Evolutionary conservation across 1,140 invertebrate genomes (phyloP).

Genomic region (Meloidogyne hapla): DNA sequence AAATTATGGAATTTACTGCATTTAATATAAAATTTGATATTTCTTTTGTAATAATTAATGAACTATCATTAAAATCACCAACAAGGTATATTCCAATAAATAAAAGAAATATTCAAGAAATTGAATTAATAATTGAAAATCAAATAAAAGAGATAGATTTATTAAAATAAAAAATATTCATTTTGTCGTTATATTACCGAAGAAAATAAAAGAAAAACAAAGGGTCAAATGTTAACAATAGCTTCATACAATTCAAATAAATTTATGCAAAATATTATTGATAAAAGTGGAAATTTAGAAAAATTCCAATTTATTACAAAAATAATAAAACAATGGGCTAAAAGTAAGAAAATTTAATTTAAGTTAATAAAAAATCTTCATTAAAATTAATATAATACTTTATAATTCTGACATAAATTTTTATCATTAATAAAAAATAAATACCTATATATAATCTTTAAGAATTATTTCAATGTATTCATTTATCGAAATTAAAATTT

Average conservation of each 20-base stretch:
- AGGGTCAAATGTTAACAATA: not conserved
- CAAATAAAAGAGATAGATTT: not conserved
- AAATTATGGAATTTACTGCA: not conserved
- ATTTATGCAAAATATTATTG: not conserved
- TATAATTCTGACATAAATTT: too few species aligned
- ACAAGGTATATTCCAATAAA: not conserved
- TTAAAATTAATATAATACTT: too few species aligned
- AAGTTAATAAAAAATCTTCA: not conserved
- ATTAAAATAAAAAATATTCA: slow-evolving; percentile 3
- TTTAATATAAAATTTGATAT: not conserved
- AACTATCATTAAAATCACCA: not conserved
- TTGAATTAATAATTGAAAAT: not conserved
- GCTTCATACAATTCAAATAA: slow-evolving; percentile 6
- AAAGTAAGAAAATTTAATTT: not conserved
- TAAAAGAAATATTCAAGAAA: not conserved
- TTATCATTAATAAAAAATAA: too few species aligned
- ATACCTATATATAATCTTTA: too few species aligned
- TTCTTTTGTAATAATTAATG: slow-evolving; percentile 4
- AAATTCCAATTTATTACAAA: not conserved
- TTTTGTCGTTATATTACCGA: not conserved
- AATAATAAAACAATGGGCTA: slow-evolving; percentile 1
- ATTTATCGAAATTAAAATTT: not conserved
- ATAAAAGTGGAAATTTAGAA: not conserved
- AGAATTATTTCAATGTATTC: not conserved
- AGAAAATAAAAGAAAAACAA: slow-evolving; percentile 5